Percentiles rank a stretch among this genome's conserved stretches.
Evolutionary conservation across 2,113 vertebrate genomes (phyloP).

Genomic region (Apodemus speciosus): DNA sequence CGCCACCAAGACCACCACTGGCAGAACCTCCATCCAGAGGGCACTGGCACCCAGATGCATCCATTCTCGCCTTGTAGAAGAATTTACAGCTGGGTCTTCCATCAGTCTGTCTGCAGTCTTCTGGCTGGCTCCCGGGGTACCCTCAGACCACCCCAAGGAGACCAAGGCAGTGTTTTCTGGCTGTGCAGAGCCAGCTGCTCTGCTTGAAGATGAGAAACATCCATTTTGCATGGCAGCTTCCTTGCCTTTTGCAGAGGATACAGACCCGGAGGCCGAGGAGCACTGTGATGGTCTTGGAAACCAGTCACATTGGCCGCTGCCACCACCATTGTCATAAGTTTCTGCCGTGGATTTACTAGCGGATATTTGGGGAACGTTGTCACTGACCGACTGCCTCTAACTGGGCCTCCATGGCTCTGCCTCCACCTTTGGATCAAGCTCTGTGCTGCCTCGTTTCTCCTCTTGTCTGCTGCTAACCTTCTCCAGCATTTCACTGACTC

Average conservation of each 20-base stretch:
- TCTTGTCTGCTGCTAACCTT: neutral
- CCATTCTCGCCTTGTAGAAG: neutral
- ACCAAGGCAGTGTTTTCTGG: neutral
- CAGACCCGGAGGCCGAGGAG: neutral
- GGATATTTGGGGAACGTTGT: neutral
- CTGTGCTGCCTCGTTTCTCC: neutral
- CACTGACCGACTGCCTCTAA: neutral
- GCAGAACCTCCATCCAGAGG: neutral
- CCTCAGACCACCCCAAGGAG: neutral
- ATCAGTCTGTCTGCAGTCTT: neutral
- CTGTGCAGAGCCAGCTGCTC: neutral
- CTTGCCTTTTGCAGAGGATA: neutral
- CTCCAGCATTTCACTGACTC: neutral
- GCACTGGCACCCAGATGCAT: neutral
- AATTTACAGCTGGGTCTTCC: neutral
- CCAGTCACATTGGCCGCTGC: neutral
- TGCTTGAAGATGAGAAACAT: neutral
- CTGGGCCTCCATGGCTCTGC: neutral
- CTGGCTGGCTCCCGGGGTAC: neutral
- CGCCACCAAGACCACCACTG: neutral
- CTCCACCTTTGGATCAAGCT: neutral
- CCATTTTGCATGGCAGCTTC: neutral
- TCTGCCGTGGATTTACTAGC: neutral
- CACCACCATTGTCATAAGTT: neutral
- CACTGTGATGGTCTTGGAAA: neutral